A percentile compares a stretch with the other conserved stretches of the same genome.
Conservation (phyloP, 1,140 invertebrate genomes). For the Drosophila funebris region DNA sequence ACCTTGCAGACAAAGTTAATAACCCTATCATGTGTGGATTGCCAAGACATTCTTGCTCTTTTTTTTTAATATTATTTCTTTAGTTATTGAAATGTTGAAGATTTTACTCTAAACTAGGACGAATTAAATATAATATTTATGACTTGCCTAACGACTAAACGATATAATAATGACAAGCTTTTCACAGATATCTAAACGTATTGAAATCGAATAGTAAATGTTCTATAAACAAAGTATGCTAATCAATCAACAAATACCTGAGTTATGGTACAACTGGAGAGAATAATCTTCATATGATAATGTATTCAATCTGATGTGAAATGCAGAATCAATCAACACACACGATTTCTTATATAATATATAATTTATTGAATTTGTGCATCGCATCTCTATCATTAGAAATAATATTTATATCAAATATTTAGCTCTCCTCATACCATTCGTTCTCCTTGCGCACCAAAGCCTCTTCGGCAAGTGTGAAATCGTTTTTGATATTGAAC, state of each 20-base stretch:
- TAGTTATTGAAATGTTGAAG: background rate
- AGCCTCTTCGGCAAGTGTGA: constrained; percentile 96
- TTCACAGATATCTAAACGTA: background rate
- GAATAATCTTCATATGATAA: too few relatives aligned
- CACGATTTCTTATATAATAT: too few relatives aligned
- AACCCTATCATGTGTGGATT: constrained; percentile 5
- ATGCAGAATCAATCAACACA: too few relatives aligned
- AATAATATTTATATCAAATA: too few relatives aligned
- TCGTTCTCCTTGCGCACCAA: constrained; percentile 99
- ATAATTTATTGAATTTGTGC: too few relatives aligned
- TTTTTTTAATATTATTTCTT: background rate
- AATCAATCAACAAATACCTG: too few relatives aligned
- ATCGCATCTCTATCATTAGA: too few relatives aligned
- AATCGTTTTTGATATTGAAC: constrained; percentile 99
- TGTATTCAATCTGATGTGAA: too few relatives aligned
- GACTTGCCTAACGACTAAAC: background rate
- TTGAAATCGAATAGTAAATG: background rate
- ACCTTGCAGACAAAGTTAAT: constrained; percentile 18
- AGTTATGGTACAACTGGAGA: too few relatives aligned
- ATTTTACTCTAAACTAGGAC: background rate
- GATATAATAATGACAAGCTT: background rate
- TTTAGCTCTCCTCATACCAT: constrained; percentile 98
- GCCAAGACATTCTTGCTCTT: constrained; percentile 24
- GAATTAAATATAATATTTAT: background rate
- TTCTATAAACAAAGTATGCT: too few relatives aligned